These are phyloP conservation scores for Nothura maculosa DNA, from an alignment of 2,797 vertebrate species.

Conservation along the genomic window DNA sequence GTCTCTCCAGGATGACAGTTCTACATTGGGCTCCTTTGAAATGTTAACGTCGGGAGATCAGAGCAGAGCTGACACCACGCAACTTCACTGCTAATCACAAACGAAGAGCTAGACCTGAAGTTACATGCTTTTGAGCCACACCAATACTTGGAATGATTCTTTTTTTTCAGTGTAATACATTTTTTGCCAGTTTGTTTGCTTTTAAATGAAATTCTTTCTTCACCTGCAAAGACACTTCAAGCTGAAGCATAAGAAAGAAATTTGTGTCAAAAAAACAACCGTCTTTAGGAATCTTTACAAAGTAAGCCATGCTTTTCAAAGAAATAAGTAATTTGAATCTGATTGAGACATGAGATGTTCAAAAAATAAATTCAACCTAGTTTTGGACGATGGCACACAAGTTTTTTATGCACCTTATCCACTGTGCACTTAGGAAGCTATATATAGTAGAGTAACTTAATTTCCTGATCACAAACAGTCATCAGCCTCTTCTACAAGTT, in stretches of 20 bases:
- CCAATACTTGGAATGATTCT: neutral
- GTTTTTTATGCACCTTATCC: neutral
- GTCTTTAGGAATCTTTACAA: conserved; percentile 31
- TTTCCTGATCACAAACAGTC: conserved; percentile 24
- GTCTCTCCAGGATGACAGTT: neutral
- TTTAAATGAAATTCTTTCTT: conserved; percentile 19
- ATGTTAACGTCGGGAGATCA: neutral
- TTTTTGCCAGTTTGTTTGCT: conserved; percentile 28
- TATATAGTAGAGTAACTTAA: neutral
- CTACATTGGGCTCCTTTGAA: neutral
- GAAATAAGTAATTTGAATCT: conserved; percentile 41
- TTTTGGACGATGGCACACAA: conserved; percentile 4
- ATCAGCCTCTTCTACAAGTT: neutral
- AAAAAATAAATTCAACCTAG: conserved; percentile 50
- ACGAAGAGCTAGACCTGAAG: neutral
- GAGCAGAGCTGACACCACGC: neutral
- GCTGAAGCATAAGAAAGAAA: conserved; percentile 23
- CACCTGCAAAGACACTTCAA: conserved; percentile 23
- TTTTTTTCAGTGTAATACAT: neutral
- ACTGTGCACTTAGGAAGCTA: neutral
- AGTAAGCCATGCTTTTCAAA: neutral
- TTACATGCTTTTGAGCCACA: neutral
- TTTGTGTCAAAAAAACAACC: conserved; percentile 40
- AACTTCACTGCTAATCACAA: neutral
- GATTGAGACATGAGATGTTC: conserved; percentile 42